Base-by-base conservation (phyloP, 2,113 vertebrate genomes). In the Leptodactylus fuscus region DNA sequence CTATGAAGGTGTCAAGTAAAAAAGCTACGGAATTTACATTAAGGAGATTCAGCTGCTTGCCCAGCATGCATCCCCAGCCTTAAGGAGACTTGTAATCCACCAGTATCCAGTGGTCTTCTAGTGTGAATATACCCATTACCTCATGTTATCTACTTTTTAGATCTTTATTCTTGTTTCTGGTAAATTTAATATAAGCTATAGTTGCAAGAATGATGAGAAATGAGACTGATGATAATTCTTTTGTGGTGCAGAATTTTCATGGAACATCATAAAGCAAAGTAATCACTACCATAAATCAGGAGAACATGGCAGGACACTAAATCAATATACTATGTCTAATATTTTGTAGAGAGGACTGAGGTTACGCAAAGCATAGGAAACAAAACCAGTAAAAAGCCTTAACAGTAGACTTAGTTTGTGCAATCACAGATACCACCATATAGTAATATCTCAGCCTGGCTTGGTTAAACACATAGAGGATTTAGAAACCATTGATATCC, bases 201-300 rank as follows among this genome's bases (percentile, higher is more conserved):
- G 48, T 67, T 22, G n/a, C 13, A 55, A 24, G 22, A 55, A 53
- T 69, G 32, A 85, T 38, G 49, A 85, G 53, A 51, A 70, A 80
- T 36, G 53, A 36, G 70, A 44, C 76, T 71, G 62, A 85, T 85
- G 83, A 71, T 34, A 85, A 58, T 85, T 85, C 48, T 85, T 75
- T 80, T 85, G 62, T 70, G 83, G 44, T 44, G 62, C 46, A 85
- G 29, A 46, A 70, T 80, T 78, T 85, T 85, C 83, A 71, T 84
- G 82, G 22, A 85, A 80, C 48, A 69, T 85, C 83, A 85, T 85
- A 85, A 85, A 85, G 79, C 83, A 85, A 80, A 58, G 34, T 85
- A 85, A 85, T 85, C 75, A 80, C 34, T 70, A 46, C 79, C 83
- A 80, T 85, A 85, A 85, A 85, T 85, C 76, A 80, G 76, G 29